These are phyloP conservation scores for Dicycla oo DNA, from an alignment of 2,888 invertebrate genomes.

Conservation along the genomic window DNA sequence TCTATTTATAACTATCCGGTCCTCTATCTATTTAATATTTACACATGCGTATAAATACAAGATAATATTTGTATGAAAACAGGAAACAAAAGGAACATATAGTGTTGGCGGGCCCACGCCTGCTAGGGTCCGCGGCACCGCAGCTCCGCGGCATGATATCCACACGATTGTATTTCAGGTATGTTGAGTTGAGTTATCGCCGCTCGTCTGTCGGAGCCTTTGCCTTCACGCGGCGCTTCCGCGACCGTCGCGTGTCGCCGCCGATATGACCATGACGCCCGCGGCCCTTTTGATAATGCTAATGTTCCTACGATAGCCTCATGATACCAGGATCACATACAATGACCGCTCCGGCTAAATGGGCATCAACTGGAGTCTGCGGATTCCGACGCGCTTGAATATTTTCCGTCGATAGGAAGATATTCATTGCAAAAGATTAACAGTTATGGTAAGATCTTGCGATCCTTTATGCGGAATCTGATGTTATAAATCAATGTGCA, in stretches of 20 bases:
- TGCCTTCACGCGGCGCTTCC: slow-evolving; percentile 83
- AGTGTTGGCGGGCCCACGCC: slow-evolving; percentile 78
- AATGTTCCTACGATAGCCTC: slow-evolving; percentile 85
- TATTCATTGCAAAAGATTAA: slow-evolving; percentile 75
- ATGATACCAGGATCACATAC: slow-evolving; percentile 85
- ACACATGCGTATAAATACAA: slow-evolving; percentile 57
- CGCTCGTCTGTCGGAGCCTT: slow-evolving; percentile 84
- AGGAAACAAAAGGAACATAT: slow-evolving; percentile 70
- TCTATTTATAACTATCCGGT: slow-evolving; percentile 30
- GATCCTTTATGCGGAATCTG: slow-evolving; percentile 64
- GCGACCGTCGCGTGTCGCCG: slow-evolving; percentile 85
- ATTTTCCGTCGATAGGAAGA: slow-evolving; percentile 76
- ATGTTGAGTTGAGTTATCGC: slow-evolving; percentile 87
- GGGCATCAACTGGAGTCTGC: slow-evolving; percentile 79
- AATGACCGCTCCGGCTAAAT: slow-evolving; percentile 83
- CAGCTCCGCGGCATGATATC: slow-evolving; percentile 75
- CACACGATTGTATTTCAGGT: slow-evolving; percentile 86
- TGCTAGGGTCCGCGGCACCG: slow-evolving; percentile 66
- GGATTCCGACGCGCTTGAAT: slow-evolving; percentile 78
- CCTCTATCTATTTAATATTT: slow-evolving; percentile 30
- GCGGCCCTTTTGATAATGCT: slow-evolving; percentile 89
- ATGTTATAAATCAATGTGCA: slow-evolving; percentile 47
- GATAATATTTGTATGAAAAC: slow-evolving; percentile 65
- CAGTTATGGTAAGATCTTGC: slow-evolving; percentile 76
- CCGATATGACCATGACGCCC: slow-evolving; percentile 86